phyloP scores from a whole-genome alignment of 2,113 vertebrate species.

The Enhydra lutris region DNA sequence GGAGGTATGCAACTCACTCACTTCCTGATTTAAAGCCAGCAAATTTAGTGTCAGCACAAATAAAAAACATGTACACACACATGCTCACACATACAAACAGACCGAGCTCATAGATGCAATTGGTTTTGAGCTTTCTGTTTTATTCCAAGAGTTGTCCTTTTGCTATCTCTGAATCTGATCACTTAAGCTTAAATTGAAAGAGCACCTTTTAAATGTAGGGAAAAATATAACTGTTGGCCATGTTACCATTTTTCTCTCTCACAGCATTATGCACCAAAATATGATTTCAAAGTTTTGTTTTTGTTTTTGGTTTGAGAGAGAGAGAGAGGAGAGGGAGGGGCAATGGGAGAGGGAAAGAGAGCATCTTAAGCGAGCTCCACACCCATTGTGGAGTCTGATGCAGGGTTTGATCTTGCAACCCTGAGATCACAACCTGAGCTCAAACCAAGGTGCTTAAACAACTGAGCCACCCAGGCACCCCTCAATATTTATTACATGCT shows the following conservation, averaged over 20 bases:
- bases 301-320: background rate
- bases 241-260: background rate
- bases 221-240: background rate
- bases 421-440: background rate
- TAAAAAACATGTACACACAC: accelerated
- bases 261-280: background rate
- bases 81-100: background rate
- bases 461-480: background rate
- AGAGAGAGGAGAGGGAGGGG: background rate
- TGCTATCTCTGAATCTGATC: background rate
- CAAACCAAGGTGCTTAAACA: background rate
- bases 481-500: background rate
- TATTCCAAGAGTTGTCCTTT: background rate
- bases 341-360: background rate
- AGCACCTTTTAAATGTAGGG: background rate
- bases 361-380: background rate
- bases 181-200: background rate
- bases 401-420: background rate
- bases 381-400: background rate
- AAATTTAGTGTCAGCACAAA: background rate
- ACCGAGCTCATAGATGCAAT: background rate
- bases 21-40: background rate
- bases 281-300: background rate
- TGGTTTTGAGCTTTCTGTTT: background rate
- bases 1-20: background rate